These are phyloP conservation scores for Acropternis orthonyx DNA, from an alignment of 2,797 vertebrate genomes.

Conservation along the genomic window DNA sequence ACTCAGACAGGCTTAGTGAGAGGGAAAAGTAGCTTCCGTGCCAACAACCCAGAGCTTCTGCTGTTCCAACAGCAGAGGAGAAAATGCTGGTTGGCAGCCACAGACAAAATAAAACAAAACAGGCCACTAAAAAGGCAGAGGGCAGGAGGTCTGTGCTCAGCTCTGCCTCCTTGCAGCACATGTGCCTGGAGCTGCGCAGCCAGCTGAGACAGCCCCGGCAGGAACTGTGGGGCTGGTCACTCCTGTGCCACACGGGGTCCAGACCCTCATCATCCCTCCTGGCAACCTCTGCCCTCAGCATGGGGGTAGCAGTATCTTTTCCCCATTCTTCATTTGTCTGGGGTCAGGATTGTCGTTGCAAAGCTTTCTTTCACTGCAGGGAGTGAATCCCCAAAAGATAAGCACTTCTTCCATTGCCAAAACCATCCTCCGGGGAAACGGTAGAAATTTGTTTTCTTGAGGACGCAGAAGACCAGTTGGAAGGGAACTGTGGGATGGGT, in stretches of 20 bases:
- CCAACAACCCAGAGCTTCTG: neutral
- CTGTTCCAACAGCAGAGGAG: constrained; percentile 29
- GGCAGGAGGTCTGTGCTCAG: neutral
- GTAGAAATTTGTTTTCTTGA: neutral
- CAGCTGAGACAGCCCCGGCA: neutral
- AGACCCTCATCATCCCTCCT: neutral
- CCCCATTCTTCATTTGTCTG: rapidly evolving
- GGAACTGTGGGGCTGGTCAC: rapidly evolving
- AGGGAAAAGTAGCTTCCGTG: constrained; percentile 66
- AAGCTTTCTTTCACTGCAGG: neutral
- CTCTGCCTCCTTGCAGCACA: neutral
- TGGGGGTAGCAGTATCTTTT: neutral
- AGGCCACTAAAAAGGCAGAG: neutral
- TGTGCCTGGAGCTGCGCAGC: neutral
- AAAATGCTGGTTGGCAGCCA: neutral
- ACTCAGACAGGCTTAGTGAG: constrained; percentile 66
- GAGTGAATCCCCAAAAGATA: neutral
- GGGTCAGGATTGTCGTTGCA: neutral
- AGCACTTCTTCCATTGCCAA: neutral
- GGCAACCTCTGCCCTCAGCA: neutral
- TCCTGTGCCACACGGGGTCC: rapidly evolving
- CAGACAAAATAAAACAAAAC: constrained; percentile 7
- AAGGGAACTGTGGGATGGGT: rapidly evolving
- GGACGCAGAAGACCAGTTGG: neutral
- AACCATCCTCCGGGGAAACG: neutral